phyloP scores from a whole-genome alignment of 1,140 invertebrate genomes.

The Himalopsyche phryganea region DNA sequence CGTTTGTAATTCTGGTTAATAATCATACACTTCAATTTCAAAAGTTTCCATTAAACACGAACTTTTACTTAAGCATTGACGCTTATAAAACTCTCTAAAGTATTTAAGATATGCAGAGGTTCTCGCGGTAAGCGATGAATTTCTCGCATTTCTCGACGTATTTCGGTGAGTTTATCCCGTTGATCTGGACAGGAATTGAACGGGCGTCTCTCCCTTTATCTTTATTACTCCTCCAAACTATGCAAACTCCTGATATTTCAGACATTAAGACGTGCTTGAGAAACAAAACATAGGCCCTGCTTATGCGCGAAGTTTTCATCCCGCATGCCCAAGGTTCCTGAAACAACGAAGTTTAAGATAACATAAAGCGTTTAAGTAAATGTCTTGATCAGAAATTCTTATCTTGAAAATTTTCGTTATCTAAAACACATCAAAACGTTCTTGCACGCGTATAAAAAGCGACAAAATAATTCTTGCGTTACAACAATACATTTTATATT shows the following conservation, averaged over 20 bases:
- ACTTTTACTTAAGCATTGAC: too few species aligned
- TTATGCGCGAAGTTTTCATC: neutral
- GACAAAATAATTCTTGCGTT: too few species aligned
- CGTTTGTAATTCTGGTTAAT: too few species aligned
- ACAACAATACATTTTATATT: too few species aligned
- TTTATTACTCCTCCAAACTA: constrained; percentile 4
- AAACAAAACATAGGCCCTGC: too few species aligned
- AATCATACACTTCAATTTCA: too few species aligned
- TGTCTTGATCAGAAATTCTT: neutral
- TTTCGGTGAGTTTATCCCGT: constrained; percentile 8
- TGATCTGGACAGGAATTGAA: neutral
- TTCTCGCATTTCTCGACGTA: constrained; percentile 12
- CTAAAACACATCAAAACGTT: too few species aligned
- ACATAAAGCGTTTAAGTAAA: constrained; percentile 1
- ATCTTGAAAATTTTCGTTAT: too few species aligned
- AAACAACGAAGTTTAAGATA: neutral
- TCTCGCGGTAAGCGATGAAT: constrained; percentile 6
- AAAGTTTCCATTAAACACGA: too few species aligned
- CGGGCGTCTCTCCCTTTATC: constrained; percentile 3
- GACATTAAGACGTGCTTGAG: too few species aligned
- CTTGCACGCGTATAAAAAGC: too few species aligned
- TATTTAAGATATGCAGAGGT: constrained; percentile 4
- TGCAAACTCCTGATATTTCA: neutral
- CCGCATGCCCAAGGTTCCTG: constrained; percentile 2
- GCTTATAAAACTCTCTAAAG: too few species aligned